Conservation (phyloP, 2,888 invertebrate genomes). For the Himalopsyche kuldschensis region DNA sequence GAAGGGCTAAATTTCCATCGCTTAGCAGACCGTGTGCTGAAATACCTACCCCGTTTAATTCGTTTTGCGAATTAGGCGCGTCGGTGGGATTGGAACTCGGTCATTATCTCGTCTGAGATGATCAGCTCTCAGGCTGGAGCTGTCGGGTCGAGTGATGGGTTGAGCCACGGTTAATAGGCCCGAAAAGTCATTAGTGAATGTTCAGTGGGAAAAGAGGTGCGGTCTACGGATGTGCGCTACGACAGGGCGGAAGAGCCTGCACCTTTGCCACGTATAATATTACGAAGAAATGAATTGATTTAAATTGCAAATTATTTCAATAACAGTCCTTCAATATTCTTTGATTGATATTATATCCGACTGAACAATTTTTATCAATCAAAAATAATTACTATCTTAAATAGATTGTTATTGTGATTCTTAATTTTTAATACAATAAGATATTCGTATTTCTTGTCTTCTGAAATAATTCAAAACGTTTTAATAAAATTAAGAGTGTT, state of each 20-base stretch:
- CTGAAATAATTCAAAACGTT: too few species aligned
- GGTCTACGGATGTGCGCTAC: not conserved
- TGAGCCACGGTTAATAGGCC: slow-evolving; percentile 38
- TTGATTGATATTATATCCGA: too few species aligned
- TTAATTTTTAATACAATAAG: too few species aligned
- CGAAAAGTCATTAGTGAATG: slow-evolving; percentile 39
- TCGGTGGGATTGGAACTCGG: slow-evolving; percentile 2
- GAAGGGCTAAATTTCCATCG: not conserved
- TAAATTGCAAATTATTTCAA: too few species aligned
- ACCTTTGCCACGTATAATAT: not conserved
- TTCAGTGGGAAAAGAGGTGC: slow-evolving; percentile 2
- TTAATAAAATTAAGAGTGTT: too few species aligned
- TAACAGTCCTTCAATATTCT: too few species aligned
- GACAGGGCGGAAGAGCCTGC: not conserved
- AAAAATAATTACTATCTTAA: too few species aligned
- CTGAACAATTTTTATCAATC: too few species aligned
- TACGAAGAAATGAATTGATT: not conserved
- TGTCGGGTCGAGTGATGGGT: slow-evolving; percentile 34
- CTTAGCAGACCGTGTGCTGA: not conserved
- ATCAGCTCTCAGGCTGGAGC: slow-evolving; percentile 14
- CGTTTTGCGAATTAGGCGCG: not conserved
- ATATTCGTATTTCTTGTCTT: too few species aligned
- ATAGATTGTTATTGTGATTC: too few species aligned
- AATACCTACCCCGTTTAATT: not conserved
- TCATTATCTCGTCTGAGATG: slow-evolving; percentile 32